Conservation (phyloP, 2,113 vertebrate genomes). For the Spizaetus ornatus region DNA sequence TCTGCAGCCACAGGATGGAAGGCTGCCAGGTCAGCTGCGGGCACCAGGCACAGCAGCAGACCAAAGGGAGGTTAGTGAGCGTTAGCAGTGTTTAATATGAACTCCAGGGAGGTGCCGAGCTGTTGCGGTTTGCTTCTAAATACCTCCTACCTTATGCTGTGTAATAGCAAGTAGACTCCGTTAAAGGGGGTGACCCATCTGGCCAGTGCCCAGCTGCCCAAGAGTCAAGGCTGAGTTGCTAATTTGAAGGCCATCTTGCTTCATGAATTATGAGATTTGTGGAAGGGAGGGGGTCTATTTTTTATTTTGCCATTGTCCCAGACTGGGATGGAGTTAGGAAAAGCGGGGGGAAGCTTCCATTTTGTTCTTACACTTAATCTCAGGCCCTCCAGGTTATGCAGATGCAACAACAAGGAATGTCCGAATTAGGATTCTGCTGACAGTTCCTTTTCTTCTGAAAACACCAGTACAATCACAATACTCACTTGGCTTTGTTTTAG, state of each 20-base stretch:
- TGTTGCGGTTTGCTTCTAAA: neutral
- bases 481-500: slow-evolving; percentile 26
- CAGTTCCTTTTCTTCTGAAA: neutral
- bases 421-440: neutral
- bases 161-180: neutral
- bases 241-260: neutral
- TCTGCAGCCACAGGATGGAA: neutral
- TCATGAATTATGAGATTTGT: neutral
- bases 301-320: neutral
- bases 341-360: neutral
- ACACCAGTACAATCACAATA: neutral
- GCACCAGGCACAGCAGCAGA: neutral
- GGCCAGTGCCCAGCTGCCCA: neutral
- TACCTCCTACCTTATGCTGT: neutral
- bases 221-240: neutral
- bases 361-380: neutral
- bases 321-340: neutral
- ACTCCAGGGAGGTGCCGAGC: neutral
- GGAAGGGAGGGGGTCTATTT: neutral
- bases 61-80: neutral
- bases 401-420: neutral
- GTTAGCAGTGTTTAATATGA: neutral
- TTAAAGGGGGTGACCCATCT: neutral
- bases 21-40: neutral
- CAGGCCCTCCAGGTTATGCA: neutral